Base-by-base conservation (phyloP, 2,113 vertebrate species). In the Bufo gargarizans region DNA sequence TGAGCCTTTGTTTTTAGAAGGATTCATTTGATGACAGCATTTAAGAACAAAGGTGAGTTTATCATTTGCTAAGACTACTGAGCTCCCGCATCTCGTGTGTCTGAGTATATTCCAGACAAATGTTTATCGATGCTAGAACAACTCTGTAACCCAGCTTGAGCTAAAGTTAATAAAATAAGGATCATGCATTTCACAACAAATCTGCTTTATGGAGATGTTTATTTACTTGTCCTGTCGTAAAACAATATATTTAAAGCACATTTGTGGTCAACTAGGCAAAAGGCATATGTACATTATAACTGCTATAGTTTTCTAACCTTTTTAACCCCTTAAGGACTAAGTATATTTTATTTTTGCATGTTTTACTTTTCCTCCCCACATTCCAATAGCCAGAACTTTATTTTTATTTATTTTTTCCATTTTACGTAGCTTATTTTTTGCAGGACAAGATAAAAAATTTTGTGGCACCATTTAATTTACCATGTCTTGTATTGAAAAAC, bases 11-110 rank as follows among this genome's bases (percentile, higher is more conserved):
- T 88, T 82, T 58, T 58, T 58, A 33, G 59, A 82, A 88, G 86
- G 77, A 80, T 87, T 80, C 81, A 80, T 87, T 55, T 78, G 22
- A 87, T 56, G 80, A 49, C 63, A 58, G 69, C 79, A 80, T 56
- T 55, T 55, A 71, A 81, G 86, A 87, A 80, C 77, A 87, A 87
- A 80, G 86, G 77, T 87, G 61, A 56, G 47, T 71, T 87, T 81
- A 87, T 87, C 77, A 87, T 56, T 71, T n/a, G 6, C 77, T 16
- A 58, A 69, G 63, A 56, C 33, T 63, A 87, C 77, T 67, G 77
- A 14, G 33, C 14, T 55, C 63, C 53, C 12, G 50, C 81, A 71
- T 87, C 74, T 65, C 33, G 9, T 56, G 59, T 58, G 49, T 87
- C 76, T 78, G 76, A 69, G 12, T 61, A 16, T 86, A 77, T 65